Conservation (phyloP, 2,113 vertebrate genomes). For the Ammospiza caudacuta region DNA sequence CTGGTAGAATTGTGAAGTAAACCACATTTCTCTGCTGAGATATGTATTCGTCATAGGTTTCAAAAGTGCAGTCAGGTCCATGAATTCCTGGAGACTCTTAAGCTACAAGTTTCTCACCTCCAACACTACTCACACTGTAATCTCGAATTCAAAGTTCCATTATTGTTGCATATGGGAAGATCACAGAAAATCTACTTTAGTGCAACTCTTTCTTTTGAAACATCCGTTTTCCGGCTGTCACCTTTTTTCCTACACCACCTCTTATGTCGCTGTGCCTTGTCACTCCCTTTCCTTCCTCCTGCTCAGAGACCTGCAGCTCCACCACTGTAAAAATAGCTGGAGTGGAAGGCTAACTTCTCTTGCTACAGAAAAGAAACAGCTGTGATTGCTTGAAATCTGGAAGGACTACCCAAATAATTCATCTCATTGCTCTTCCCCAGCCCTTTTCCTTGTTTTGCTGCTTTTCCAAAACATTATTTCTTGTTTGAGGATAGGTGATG, state of each 20-base stretch:
- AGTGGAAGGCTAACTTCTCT: neutral
- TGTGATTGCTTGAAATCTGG: neutral
- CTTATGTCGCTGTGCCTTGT: neutral
- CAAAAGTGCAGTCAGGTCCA: neutral
- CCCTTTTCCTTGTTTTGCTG: neutral
- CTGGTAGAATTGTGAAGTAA: neutral
- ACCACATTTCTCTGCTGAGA: neutral
- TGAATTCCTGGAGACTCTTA: neutral
- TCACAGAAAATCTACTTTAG: neutral
- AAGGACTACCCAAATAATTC: neutral
- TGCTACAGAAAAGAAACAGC: neutral
- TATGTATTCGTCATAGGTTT: neutral
- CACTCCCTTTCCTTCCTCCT: constrained; percentile 59
- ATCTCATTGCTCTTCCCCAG: neutral
- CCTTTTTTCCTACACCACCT: constrained; percentile 3
- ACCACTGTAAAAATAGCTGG: constrained; percentile 3
- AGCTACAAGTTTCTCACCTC: neutral
- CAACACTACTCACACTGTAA: neutral
- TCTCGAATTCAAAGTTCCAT: neutral
- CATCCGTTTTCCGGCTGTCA: constrained; percentile 11
- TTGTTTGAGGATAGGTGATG: neutral
- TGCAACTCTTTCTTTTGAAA: neutral
- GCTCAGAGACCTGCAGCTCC: neutral
- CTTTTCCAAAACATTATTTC: neutral
- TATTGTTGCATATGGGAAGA: neutral